These are phyloP conservation scores for Mormoops blainvillei DNA, from an alignment of 2,113 vertebrate species.

Conservation along the genomic window DNA sequence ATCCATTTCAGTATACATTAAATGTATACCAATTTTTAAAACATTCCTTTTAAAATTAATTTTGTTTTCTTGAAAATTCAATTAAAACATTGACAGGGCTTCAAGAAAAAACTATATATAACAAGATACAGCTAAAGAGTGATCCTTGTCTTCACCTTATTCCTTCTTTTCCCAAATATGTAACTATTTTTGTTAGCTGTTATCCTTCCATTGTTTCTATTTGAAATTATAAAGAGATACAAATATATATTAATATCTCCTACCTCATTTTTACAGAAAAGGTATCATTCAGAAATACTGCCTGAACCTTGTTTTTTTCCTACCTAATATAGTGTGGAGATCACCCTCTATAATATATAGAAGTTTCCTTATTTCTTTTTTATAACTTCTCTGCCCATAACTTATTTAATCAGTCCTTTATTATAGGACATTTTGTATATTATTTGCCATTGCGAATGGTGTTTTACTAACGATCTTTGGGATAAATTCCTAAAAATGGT, in stretches of 20 bases:
- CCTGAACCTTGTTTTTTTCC: background rate
- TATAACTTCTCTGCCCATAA: background rate
- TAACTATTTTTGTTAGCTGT: background rate
- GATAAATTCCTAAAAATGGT: background rate
- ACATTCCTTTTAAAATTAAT: background rate
- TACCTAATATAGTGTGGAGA: background rate
- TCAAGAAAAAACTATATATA: background rate
- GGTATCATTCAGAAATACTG: background rate
- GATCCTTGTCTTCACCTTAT: background rate
- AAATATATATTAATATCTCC: background rate
- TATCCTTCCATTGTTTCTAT: background rate
- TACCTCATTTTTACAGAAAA: background rate
- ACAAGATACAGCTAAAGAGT: background rate
- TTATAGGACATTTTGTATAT: background rate
- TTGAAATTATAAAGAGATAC: background rate
- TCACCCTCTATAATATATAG: background rate
- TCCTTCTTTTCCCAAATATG: background rate
- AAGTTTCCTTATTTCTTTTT: background rate
- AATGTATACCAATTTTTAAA: background rate
- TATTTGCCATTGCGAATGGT: background rate
- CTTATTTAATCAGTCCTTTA: background rate
- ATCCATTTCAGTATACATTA: background rate
- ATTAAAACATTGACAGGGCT: background rate
- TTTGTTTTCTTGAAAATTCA: background rate
- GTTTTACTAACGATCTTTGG: background rate